Percentiles rank a stretch among this genome's conserved stretches.
phyloP scores from a whole-genome alignment of 2,113 vertebrate genomes.

The Platichthys flesus region DNA sequence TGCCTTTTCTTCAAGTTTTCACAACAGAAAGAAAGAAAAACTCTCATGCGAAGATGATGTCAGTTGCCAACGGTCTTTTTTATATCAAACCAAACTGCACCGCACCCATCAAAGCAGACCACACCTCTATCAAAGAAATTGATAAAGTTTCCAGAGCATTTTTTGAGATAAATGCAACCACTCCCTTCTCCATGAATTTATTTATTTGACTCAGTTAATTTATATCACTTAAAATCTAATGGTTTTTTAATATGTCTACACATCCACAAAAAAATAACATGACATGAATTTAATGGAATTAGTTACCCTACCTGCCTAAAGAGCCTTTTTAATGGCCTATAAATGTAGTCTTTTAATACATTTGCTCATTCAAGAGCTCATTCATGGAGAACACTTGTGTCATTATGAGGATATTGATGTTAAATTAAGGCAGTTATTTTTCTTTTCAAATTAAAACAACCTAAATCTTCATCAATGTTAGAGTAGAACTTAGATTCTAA shows the following conservation, averaged over 20 bases:
- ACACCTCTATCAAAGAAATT: constrained; percentile 15
- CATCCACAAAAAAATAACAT: too few relatives aligned
- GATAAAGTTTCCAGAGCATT: background rate
- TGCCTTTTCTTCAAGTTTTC: constrained; percentile 22
- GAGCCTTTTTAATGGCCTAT: too few relatives aligned
- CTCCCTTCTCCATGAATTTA: background rate
- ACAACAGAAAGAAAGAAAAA: background rate
- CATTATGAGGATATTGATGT: background rate
- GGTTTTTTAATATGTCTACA: too few relatives aligned
- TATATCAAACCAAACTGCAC: constrained; percentile 35
- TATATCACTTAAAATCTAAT: background rate
- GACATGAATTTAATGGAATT: background rate
- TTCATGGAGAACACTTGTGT: too few relatives aligned
- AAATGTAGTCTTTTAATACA: too few relatives aligned
- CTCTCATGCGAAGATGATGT: background rate
- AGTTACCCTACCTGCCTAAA: background rate
- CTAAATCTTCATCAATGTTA: too few relatives aligned
- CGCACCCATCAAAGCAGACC: constrained; percentile 35
- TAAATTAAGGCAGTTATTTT: background rate
- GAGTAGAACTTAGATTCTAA: too few relatives aligned
- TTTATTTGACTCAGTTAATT: background rate
- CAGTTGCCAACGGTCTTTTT: constrained; percentile 9
- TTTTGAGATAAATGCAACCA: constrained; percentile 31
- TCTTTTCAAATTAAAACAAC: background rate
- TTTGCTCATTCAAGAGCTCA: too few relatives aligned